These are phyloP conservation scores for Syrmaticus mikado DNA, from an alignment of 2,113 vertebrate genomes.

Conservation along the genomic window DNA sequence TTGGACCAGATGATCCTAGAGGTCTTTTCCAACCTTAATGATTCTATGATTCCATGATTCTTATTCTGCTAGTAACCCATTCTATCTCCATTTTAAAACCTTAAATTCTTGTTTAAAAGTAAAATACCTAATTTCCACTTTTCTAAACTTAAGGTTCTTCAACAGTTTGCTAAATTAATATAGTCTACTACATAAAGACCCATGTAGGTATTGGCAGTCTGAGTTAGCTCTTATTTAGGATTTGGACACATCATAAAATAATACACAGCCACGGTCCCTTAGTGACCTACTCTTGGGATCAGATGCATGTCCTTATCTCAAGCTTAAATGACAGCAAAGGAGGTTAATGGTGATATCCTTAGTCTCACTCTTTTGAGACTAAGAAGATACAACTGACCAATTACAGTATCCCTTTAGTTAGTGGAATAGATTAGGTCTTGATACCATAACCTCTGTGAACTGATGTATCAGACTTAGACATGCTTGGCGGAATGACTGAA, in stretches of 20 bases:
- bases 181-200: background rate
- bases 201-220: background rate
- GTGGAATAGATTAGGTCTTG: background rate
- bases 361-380: background rate
- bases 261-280: background rate
- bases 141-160: background rate
- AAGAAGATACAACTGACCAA: background rate
- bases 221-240: background rate
- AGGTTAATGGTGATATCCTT: background rate
- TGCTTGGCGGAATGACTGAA: background rate
- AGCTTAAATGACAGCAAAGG: background rate
- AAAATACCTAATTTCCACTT: background rate
- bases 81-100: background rate
- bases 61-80: background rate
- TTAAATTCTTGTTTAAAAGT: background rate
- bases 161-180: background rate
- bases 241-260: background rate
- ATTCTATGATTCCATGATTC: background rate
- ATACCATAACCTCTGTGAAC: background rate
- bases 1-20: no score
- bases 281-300: background rate
- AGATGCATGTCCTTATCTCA: background rate
- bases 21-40: no score
- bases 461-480: background rate
- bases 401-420: background rate